phyloP scores from a whole-genome alignment of 2,113 vertebrate genomes.

The Montifringilla adamsi region DNA sequence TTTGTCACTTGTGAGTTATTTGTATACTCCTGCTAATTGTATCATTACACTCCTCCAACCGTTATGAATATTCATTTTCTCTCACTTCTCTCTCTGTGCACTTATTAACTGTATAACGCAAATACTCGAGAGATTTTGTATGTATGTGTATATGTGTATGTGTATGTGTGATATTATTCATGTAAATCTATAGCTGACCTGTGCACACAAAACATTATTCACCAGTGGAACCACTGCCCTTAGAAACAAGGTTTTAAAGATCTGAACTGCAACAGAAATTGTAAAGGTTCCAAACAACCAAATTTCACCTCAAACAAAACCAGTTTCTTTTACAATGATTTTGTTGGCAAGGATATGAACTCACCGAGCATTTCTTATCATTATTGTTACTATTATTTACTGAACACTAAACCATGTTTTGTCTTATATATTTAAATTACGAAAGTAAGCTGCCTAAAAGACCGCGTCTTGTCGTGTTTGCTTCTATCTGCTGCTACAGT shows the following conservation, averaged over 20 bases:
- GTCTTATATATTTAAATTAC: conserved; percentile 61
- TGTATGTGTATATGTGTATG: neutral
- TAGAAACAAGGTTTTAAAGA: neutral
- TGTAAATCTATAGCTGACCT: neutral
- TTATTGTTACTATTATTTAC: conserved; percentile 57
- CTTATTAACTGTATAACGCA: conserved; percentile 36
- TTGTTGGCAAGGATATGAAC: conserved; percentile 24
- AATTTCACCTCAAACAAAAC: conserved; percentile 39
- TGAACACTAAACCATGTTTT: conserved; percentile 43
- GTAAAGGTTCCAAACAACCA: conserved; percentile 21
- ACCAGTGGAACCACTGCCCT: neutral
- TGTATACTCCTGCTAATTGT: conserved; percentile 61
- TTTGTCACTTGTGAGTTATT: conserved; percentile 55
- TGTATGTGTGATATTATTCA: neutral
- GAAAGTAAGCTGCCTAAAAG: conserved; percentile 62
- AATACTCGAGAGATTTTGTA: neutral
- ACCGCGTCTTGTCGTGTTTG: conserved; percentile 46
- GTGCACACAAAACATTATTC: neutral
- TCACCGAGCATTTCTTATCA: neutral
- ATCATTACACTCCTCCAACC: conserved; percentile 20
- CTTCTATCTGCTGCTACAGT: conserved; percentile 73
- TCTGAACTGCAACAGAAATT: neutral
- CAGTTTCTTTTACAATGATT: neutral
- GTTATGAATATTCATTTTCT: conserved; percentile 64
- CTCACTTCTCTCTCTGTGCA: conserved; percentile 42